Evolutionary conservation across 2,888 invertebrate genomes (phyloP).

Genomic region (Chloroclystis v-ata): DNA sequence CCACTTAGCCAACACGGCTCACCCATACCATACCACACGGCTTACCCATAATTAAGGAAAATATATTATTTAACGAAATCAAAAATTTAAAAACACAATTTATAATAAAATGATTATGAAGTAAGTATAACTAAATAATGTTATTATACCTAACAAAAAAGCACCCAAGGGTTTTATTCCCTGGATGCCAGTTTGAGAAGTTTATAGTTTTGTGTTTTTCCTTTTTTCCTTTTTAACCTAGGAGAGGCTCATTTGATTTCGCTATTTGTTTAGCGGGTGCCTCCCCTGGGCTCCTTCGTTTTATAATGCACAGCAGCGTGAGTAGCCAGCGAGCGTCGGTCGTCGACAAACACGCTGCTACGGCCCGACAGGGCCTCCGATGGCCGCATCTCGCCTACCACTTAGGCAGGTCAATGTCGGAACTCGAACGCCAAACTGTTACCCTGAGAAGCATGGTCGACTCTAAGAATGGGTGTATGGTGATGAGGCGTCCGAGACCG

Average conservation of each 20-base stretch:
- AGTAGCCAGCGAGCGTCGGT: conserved; percentile 15
- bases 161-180: not conserved
- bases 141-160: not conserved
- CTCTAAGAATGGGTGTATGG: conserved; percentile 6
- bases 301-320: conserved; percentile 25
- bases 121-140: no score
- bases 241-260: conserved; percentile 14
- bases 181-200: not conserved
- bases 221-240: conserved; percentile 3
- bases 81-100: no score
- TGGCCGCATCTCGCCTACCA: conserved; percentile 12
- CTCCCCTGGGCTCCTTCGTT: conserved; percentile 26
- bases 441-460: conserved; percentile 18
- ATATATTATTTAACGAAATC: no score
- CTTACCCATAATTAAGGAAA: no score
- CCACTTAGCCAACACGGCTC: no score
- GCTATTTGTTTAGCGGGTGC: conserved; percentile 25
- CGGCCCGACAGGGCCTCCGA: conserved; percentile 25
- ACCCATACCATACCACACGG: no score
- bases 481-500: conserved; percentile 23
- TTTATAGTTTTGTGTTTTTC: not conserved
- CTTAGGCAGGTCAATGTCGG: conserved; percentile 19
- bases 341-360: conserved; percentile 26
- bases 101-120: no score
- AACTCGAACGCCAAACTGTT: conserved; percentile 26